These are phyloP conservation scores for Myotis findleyi DNA, from an alignment of 2,797 vertebrate species.

Conservation along the genomic window DNA sequence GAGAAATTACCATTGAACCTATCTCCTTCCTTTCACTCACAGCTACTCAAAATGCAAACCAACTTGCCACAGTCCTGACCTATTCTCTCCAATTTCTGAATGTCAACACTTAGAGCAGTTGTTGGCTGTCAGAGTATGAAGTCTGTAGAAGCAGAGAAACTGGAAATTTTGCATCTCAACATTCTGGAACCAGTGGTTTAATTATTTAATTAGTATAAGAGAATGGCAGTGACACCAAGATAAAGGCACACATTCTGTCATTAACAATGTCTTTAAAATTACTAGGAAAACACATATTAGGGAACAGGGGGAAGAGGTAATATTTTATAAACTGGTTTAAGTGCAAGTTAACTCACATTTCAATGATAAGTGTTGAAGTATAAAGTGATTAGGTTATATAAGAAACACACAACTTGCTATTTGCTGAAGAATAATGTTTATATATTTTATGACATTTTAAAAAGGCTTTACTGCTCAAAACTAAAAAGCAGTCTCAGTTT, in stretches of 20 bases:
- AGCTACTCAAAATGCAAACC: conserved; percentile 74
- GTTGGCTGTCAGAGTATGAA: conserved; percentile 68
- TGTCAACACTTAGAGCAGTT: conserved; percentile 75
- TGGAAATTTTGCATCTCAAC: conserved; percentile 74
- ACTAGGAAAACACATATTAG: conserved; percentile 14
- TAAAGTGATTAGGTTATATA: conserved; percentile 35
- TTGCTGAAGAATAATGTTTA: neutral
- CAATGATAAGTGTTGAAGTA: conserved; percentile 17
- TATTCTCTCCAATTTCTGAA: conserved; percentile 76
- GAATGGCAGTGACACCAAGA: conserved; percentile 37
- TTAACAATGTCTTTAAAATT: conserved; percentile 46
- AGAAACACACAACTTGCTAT: conserved; percentile 18
- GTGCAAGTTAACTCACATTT: conserved; percentile 22
- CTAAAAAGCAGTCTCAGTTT: neutral
- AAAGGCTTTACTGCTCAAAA: conserved; percentile 47
- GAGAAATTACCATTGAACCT: conserved; percentile 32
- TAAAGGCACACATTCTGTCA: neutral
- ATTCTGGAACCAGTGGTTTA: conserved; percentile 68
- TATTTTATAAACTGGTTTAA: conserved; percentile 8
- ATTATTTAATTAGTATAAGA: conserved; percentile 74
- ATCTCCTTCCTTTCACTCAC: neutral
- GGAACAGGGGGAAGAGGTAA: neutral
- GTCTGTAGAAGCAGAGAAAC: conserved; percentile 55
- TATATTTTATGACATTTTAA: neutral
- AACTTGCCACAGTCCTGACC: conserved; percentile 52